Evolutionary conservation across 2,113 vertebrate species (phyloP).

Genomic region (Solea solea): DNA sequence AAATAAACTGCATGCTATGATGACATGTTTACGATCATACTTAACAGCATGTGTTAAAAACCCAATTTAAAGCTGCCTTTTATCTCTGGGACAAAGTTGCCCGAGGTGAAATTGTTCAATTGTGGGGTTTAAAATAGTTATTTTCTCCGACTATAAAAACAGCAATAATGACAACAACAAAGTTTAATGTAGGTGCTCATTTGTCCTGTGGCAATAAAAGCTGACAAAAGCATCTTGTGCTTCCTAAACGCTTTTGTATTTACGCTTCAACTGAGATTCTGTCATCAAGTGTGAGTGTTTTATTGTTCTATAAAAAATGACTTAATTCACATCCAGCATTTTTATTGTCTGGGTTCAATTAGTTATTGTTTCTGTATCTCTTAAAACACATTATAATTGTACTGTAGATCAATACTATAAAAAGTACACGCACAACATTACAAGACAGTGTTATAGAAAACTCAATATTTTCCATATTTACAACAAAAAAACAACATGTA

Average conservation of each 20-base stretch:
- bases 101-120: neutral
- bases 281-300: neutral
- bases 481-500: neutral
- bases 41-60: no score
- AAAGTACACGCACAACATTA: constrained; percentile 9
- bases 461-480: constrained; percentile 9
- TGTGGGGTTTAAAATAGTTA: neutral
- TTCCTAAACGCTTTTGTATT: neutral
- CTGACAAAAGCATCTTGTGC: neutral
- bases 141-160: constrained; percentile 8
- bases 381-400: constrained; percentile 5
- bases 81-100: no score
- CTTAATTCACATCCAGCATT: constrained; percentile 9
- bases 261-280: constrained; percentile 1
- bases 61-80: no score
- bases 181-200: neutral
- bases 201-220: neutral
- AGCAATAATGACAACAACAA: no score
- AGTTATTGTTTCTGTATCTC: constrained; percentile 1
- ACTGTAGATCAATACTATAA: constrained; percentile 31
- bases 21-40: no score
- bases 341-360: constrained; percentile 17
- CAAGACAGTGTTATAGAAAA: constrained; percentile 1
- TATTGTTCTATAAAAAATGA: constrained; percentile 8
- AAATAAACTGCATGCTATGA: no score